Base-by-base conservation (phyloP, 2,888 invertebrate species). In the Notodonta ziczac region DNA sequence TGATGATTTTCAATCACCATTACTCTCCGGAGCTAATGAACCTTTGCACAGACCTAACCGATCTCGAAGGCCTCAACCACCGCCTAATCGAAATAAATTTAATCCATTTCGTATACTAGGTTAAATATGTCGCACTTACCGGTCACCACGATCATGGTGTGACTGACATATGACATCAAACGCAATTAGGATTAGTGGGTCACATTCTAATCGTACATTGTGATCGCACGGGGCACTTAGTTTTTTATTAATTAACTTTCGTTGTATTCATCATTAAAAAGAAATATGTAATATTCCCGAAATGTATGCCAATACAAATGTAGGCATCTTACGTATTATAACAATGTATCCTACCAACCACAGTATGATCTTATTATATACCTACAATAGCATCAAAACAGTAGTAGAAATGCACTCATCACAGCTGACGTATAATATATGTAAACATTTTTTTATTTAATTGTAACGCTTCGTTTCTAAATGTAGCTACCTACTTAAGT, bases 31-130 rank as follows among this genome's bases (percentile, higher is more conserved):
- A 61, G 91, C 89, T 7, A 90, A 85, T 69, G 93, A 93, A 69
- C 91, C 93, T 4, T 62, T 90, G 16, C 92, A 87, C 52, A 82
- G 88, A 74, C 93, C 93, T 12, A 87, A 81, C 57, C 79, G 93
- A 57, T 88, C 89, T 44, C 84, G 92, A 63, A 88, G 91, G 78
- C 91, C 90, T 24, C 88, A 88, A 64, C 70, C 74, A 62, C 83
- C 82, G 62, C 85, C 82, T 44, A 90, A 84, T 76, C 82, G 87
- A 77, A 92, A 86, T 75, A 92, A 92, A 83, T 93, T 93, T 65
- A 93, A 92, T 67, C 93, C 93, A 63, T 91, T 93, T 74, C 92
- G 93, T 72, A 92, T 93, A 73, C 83, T 93, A 88, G 93, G 93
- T 81, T 93, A 91, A 76, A 68, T 61, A 64, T 58, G 61, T 53